Evolutionary conservation across 2,113 vertebrate species (phyloP).

Genomic region (Speoplatyrhinus poulsoni): DNA sequence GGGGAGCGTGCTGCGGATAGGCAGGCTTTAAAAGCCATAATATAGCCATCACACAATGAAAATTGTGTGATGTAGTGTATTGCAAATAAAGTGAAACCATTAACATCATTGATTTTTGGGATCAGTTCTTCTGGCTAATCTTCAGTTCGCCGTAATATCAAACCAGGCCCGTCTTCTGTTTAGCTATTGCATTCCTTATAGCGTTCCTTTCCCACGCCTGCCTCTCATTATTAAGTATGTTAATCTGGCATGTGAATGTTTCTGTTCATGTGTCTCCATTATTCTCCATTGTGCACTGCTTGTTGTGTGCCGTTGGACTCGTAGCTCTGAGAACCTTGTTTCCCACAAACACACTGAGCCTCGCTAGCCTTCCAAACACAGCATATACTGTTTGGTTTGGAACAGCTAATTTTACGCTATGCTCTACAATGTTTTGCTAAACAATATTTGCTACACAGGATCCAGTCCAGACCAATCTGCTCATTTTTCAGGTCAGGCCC

Average conservation of each 20-base stretch:
- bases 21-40: slow-evolving; percentile 28
- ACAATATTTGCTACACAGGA: too few species aligned
- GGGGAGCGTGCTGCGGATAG: slow-evolving; percentile 30
- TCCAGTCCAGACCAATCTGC: too few species aligned
- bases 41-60: too few species aligned
- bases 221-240: slow-evolving; percentile 37
- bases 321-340: slow-evolving; percentile 6
- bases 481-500: too few species aligned
- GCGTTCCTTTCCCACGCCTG: slow-evolving; percentile 31
- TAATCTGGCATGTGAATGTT: slow-evolving; percentile 49
- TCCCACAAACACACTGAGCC: background rate
- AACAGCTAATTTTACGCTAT: too few species aligned
- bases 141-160: background rate
- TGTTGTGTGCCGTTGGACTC: background rate
- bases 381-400: too few species aligned
- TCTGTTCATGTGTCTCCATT: background rate
- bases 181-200: background rate
- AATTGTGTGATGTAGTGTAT: too few species aligned
- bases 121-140: background rate
- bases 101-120: background rate
- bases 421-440: too few species aligned
- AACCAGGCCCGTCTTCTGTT: background rate
- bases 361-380: too few species aligned
- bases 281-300: background rate
- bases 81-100: background rate